Evolutionary conservation across 2,797 vertebrate genomes (phyloP).

Genomic region (Cyprinodon diabolis): DNA sequence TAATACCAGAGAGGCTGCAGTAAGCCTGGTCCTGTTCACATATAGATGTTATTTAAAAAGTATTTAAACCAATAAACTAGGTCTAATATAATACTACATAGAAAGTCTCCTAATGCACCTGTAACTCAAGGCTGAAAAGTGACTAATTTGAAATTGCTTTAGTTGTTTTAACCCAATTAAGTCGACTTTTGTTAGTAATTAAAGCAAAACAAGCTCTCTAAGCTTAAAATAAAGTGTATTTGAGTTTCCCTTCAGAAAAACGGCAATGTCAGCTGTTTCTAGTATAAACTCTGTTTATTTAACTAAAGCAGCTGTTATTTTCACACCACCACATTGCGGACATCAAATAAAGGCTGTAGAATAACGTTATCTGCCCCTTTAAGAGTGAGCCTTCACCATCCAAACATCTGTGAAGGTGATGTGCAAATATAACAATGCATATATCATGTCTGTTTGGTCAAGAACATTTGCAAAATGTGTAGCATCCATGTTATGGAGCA

Average conservation of each 20-base stretch:
- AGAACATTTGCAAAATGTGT: background rate
- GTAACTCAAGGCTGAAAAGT: background rate
- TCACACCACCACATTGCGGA: background rate
- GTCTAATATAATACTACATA: background rate
- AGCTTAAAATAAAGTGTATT: background rate
- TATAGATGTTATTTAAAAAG: background rate
- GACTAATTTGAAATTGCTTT: background rate
- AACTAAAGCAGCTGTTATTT: conserved; percentile 17
- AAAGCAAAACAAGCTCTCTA: background rate
- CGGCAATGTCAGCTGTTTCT: background rate
- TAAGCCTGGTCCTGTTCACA: background rate
- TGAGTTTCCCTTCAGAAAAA: background rate
- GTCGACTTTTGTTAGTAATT: background rate
- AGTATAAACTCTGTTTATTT: background rate
- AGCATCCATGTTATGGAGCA: background rate
- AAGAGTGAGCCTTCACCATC: conserved; percentile 35
- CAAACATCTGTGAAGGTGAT: conserved; percentile 39
- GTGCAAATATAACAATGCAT: background rate
- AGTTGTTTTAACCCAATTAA: background rate
- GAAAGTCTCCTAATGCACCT: background rate
- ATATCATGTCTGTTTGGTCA: background rate
- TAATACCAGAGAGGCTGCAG: background rate
- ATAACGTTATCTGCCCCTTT: conserved; percentile 24
- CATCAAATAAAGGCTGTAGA: background rate
- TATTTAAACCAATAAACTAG: no score